phyloP scores from a whole-genome alignment of 2,113 vertebrate species.

The Spizaetus ornatus region DNA sequence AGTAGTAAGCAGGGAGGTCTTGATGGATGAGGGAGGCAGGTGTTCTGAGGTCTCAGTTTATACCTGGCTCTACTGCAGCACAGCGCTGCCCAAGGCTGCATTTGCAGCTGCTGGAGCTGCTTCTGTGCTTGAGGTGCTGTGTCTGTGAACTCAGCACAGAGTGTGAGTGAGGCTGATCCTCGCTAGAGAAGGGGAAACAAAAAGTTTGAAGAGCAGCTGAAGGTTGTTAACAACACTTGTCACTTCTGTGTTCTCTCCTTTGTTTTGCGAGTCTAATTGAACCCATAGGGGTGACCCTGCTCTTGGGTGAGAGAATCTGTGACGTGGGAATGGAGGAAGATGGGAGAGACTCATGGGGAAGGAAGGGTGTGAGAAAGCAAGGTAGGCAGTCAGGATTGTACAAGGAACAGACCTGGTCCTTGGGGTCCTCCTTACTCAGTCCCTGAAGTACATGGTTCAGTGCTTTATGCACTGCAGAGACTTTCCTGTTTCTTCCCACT shows the following conservation, averaged over 20 bases:
- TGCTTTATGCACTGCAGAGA: not conserved
- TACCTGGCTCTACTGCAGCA: not conserved
- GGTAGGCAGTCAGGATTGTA: not conserved
- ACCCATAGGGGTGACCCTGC: not conserved
- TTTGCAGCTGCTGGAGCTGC: not conserved
- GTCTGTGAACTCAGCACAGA: not conserved
- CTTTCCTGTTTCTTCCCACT: not conserved
- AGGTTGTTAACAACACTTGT: not conserved
- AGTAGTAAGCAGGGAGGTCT: not conserved
- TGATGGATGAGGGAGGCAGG: not conserved
- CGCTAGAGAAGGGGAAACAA: fast-evolving
- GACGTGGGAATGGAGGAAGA: not conserved
- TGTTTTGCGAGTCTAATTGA: not conserved
- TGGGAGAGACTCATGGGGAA: not conserved
- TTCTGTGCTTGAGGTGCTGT: not conserved
- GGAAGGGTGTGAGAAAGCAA: not conserved
- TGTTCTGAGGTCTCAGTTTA: not conserved
- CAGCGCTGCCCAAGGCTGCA: not conserved
- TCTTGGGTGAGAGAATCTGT: not conserved
- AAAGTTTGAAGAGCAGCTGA: not conserved
- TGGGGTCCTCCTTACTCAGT: not conserved
- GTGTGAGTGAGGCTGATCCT: not conserved
- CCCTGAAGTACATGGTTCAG: not conserved
- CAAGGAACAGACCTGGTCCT: not conserved
- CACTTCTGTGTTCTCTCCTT: not conserved